Evolutionary conservation across 2,797 vertebrate genomes (phyloP), one percentile per base, ranked within the genome.

Genomic region (Ceryle rudis): DNA sequence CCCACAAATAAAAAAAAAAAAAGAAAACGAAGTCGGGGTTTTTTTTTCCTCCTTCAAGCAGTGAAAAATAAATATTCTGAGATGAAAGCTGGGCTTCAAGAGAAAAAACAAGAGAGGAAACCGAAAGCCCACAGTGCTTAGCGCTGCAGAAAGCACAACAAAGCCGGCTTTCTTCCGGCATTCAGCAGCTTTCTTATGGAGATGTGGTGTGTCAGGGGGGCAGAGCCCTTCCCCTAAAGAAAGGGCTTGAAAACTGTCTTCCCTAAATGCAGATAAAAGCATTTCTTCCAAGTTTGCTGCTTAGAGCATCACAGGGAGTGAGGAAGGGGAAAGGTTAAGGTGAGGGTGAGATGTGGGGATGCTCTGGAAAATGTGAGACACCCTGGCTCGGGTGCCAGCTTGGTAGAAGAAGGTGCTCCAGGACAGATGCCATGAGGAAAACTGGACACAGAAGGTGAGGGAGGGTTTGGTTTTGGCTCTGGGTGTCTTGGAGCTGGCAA

Each of bases 81-180:
- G 97, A 98, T 98, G 97, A 98, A 98, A 98, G 98, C 95, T 60
- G 87, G 92, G 88, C 97, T 98, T 97, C 96, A 97, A 97, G 97
- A 96, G 91, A 96, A 96, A 97, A 96, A 96, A 94, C 96, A 88
- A 87, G 94, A 83, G 97, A 98, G 97, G 97, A 98, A 98, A 96
- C 97, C 71, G 8, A 98, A 95, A 97, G 97, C 96, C 97, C 91
- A 92, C 94, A 97, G 92, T 97, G 95, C 97, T 97, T 96, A 85
- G 94, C 79, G 22, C 96, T 95, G 85, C 97, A 97, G 96, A 97
- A 98, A 98, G 97, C 95, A 94, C 97, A 98, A 98, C 97, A 98
- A 98, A 98, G 97, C 96, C 39, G 6, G 94, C 96, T 97, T 98
- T 98, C 97, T 98, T 97, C 93, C 28, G 74, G 89, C 86, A 74